Conservation (phyloP, 2,888 invertebrate species). For the Apodemia mormo region DNA sequence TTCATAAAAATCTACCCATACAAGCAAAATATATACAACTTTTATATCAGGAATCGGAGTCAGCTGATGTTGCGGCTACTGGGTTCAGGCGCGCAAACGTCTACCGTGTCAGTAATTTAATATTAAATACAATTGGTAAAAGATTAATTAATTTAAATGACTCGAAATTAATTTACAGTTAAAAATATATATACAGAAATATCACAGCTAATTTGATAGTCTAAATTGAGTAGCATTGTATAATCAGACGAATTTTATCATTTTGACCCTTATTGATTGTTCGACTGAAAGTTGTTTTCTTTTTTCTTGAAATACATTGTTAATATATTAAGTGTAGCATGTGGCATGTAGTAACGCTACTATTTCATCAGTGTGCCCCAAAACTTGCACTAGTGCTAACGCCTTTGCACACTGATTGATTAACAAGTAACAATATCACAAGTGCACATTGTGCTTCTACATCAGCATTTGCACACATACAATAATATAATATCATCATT, state of each 20-base stretch:
- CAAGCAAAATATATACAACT: too few species aligned
- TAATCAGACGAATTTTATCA: background rate
- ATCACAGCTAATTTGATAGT: too few species aligned
- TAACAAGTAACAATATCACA: conserved; percentile 4
- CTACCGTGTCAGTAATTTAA: too few species aligned
- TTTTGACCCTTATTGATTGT: background rate
- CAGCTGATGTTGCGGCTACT: too few species aligned
- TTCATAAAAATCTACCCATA: too few species aligned
- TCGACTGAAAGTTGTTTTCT: background rate
- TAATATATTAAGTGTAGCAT: conserved; percentile 44
- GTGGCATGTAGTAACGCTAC: conserved; percentile 53
- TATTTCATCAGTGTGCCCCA: conserved; percentile 32
- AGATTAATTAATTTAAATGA: too few species aligned
- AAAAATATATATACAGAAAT: too few species aligned
- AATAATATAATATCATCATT: background rate
- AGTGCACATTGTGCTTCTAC: conserved; percentile 10
- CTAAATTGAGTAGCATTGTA: too few species aligned
- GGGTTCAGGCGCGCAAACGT: too few species aligned
- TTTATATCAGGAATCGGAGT: too few species aligned
- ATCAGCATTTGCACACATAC: conserved; percentile 3
- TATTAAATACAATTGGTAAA: too few species aligned
- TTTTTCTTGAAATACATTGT: conserved; percentile 54
- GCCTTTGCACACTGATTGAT: conserved; percentile 18
- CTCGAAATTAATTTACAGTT: too few species aligned
- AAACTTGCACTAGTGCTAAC: conserved; percentile 27